These are phyloP conservation scores for Fabriciana adippe DNA, from an alignment of 2,888 invertebrate species.

Conservation along the genomic window DNA sequence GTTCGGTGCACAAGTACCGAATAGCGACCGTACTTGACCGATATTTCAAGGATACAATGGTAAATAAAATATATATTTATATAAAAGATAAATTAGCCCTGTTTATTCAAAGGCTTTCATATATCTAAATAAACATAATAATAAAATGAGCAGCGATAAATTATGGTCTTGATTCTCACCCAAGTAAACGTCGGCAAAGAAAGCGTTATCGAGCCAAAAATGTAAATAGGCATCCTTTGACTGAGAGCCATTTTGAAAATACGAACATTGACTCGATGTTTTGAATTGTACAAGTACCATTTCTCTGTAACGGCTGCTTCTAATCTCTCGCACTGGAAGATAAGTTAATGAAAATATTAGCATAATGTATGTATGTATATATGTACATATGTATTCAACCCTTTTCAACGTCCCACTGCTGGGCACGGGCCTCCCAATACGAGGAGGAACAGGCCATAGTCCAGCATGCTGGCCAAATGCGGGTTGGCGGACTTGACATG, in stretches of 20 bases:
- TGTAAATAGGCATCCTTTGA: slow-evolving; percentile 70
- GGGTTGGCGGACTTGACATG: too few species aligned
- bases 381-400: too few species aligned
- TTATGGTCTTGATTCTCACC: slow-evolving; percentile 51
- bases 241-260: slow-evolving; percentile 68
- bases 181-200: slow-evolving; percentile 73
- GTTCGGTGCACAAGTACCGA: too few species aligned
- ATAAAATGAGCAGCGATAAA: slow-evolving; percentile 14
- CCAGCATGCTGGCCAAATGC: too few species aligned
- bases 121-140: slow-evolving; percentile 4
- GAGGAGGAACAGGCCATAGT: too few species aligned
- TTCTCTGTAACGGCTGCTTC: slow-evolving; percentile 63
- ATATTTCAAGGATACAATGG: too few species aligned
- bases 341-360: background rate
- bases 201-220: slow-evolving; percentile 67
- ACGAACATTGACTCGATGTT: slow-evolving; percentile 55
- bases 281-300: slow-evolving; percentile 65
- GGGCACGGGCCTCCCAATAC: too few species aligned
- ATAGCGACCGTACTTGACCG: too few species aligned
- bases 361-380: background rate
- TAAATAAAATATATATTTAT: too few species aligned
- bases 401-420: too few species aligned
- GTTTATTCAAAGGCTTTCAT: too few species aligned
- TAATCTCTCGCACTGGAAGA: slow-evolving; percentile 50
- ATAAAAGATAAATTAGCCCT: too few species aligned